phyloP scores from a whole-genome alignment of 2,797 vertebrate species.

The Urosaurus nigricauda region DNA sequence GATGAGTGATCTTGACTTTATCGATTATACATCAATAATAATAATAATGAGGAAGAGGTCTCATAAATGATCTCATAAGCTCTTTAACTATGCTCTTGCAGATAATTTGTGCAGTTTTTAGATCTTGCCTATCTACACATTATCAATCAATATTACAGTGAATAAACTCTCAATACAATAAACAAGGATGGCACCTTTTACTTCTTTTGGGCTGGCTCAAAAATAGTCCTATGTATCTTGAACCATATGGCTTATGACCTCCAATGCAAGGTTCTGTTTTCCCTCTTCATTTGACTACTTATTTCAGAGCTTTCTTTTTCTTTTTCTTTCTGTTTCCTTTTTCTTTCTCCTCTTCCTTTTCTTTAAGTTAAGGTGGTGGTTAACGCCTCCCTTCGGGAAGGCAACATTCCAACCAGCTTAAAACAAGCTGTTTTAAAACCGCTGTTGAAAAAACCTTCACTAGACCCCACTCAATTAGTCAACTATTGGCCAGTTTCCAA shows the following conservation, averaged over 20 bases:
- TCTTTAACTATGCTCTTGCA: not conserved
- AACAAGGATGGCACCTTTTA: not conserved
- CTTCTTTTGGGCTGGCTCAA: not conserved
- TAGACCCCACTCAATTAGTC: too few species aligned
- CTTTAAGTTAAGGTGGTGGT: too few species aligned
- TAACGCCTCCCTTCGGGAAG: too few species aligned
- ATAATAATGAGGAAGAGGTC: too few species aligned
- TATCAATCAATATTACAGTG: not conserved
- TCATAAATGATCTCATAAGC: not conserved
- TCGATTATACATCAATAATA: not conserved
- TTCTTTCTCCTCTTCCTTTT: too few species aligned
- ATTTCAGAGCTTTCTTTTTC: not conserved
- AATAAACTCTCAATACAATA: not conserved
- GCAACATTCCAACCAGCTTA: too few species aligned
- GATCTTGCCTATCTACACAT: not conserved
- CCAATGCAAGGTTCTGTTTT: not conserved
- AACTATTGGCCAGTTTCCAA: too few species aligned
- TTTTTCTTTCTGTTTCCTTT: not conserved
- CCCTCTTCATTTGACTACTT: not conserved
- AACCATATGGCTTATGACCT: not conserved
- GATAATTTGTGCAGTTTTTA: not conserved
- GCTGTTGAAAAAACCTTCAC: too few species aligned
- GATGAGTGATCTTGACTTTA: not conserved
- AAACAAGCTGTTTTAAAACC: too few species aligned
- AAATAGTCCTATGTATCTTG: too few species aligned